Percentiles rank a stretch among this genome's conserved stretches.
phyloP scores from a whole-genome alignment of 1,140 invertebrate genomes.

The Spodoptera litura region DNA sequence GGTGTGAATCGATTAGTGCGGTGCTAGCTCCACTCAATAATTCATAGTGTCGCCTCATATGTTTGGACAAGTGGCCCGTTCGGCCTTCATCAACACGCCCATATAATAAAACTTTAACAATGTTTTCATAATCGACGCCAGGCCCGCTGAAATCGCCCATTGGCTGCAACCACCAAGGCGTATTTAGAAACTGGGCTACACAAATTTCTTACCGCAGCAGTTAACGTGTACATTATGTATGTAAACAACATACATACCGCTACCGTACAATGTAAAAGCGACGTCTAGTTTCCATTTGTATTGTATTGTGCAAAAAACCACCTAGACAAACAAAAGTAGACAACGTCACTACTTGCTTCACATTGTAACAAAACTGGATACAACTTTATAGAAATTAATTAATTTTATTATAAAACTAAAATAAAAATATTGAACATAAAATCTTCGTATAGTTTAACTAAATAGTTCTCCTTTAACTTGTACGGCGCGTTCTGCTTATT shows the following conservation, averaged over 20 bases:
- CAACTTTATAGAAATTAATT: no score
- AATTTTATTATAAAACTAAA: neutral
- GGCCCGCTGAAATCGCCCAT: conserved; percentile 63
- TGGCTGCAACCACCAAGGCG: conserved; percentile 57
- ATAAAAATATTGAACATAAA: conserved; percentile 2
- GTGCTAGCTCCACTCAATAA: conserved; percentile 75
- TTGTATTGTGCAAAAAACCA: conserved; percentile 31
- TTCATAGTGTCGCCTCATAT: conserved; percentile 73
- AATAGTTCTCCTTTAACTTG: conserved; percentile 44
- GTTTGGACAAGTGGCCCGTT: conserved; percentile 82
- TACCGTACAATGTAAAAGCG: conserved; percentile 33
- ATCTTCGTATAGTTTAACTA: conserved; percentile 11
- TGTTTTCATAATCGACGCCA: conserved; percentile 82
- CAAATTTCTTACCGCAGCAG: conserved; percentile 49
- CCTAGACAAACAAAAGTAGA: conserved; percentile 43
- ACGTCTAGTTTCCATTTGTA: conserved; percentile 12
- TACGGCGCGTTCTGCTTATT: conserved; percentile 65
- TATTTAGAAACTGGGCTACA: conserved; percentile 76
- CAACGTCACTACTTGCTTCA: neutral
- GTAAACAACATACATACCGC: conserved; percentile 25
- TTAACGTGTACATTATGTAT: conserved; percentile 42
- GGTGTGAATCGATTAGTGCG: conserved; percentile 82
- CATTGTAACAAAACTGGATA: no score
- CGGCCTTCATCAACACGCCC: conserved; percentile 81
- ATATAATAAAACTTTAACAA: conserved; percentile 84